These are phyloP conservation scores for Ormyrus thymus DNA, from an alignment of 2,888 invertebrate genomes.

Conservation along the genomic window DNA sequence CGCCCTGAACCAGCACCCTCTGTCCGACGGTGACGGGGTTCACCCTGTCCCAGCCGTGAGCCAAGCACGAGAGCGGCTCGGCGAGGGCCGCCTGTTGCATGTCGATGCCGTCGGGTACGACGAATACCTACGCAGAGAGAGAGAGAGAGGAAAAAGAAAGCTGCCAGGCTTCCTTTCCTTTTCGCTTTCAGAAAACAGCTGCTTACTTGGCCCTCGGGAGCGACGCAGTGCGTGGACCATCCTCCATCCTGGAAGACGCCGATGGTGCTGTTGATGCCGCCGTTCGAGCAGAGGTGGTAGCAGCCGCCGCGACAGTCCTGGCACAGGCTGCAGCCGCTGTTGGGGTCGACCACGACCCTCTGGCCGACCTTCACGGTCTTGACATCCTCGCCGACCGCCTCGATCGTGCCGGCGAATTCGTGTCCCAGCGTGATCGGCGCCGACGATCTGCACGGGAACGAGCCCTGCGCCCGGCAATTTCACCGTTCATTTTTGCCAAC, in stretches of 20 bases:
- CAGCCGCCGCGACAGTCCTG: constrained; percentile 79
- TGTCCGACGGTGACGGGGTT: constrained; percentile 79
- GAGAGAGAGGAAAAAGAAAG: too few species aligned
- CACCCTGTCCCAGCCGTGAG: constrained; percentile 82
- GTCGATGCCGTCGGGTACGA: constrained; percentile 66
- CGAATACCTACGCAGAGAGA: constrained; percentile 61
- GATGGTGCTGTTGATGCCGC: constrained; percentile 80
- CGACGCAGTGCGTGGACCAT: constrained; percentile 81
- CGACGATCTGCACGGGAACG: constrained; percentile 79
- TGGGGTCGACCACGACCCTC: constrained; percentile 83
- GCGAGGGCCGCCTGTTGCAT: constrained; percentile 78
- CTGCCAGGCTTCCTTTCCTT: too few species aligned
- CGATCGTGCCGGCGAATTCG: constrained; percentile 81
- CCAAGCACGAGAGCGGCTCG: constrained; percentile 83
- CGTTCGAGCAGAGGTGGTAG: constrained; percentile 80
- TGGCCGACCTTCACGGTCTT: constrained; percentile 79
- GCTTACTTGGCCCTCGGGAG: constrained; percentile 80
- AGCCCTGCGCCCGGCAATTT: constrained; percentile 76
- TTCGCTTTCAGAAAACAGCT: too few species aligned
- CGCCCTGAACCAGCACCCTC: constrained; percentile 81
- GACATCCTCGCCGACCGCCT: constrained; percentile 78
- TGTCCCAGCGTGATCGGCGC: constrained; percentile 80
- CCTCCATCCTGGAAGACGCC: constrained; percentile 83
- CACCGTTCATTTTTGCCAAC: neutral
- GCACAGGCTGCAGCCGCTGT: constrained; percentile 81